A percentile compares a stretch with the other conserved stretches of the same genome.
phyloP scores from a whole-genome alignment of 2,888 invertebrate species.

The Himalopsyche japonica region DNA sequence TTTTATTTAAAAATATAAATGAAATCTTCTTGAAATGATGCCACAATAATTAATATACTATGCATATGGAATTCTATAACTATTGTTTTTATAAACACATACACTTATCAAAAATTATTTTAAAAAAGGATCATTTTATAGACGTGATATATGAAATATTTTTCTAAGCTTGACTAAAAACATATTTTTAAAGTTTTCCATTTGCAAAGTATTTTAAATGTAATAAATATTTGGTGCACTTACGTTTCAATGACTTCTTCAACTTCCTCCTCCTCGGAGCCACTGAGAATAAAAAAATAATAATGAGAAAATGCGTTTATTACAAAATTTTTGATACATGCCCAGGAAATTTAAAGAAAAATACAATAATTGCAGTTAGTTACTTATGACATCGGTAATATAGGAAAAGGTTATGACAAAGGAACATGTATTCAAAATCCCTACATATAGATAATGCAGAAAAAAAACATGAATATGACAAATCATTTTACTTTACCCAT shows the following conservation, averaged over 20 bases:
- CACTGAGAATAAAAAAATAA: constrained; percentile 52
- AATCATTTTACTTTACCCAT: constrained; percentile 12
- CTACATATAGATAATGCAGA: background rate
- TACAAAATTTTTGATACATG: constrained; percentile 2
- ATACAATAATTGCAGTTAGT: constrained; percentile 13
- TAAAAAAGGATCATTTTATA: too few species aligned
- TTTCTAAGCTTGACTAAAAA: too few species aligned
- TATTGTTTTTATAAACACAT: too few species aligned
- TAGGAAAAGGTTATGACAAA: background rate
- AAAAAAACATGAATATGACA: background rate
- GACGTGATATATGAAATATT: too few species aligned
- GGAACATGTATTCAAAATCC: background rate
- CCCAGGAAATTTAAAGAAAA: background rate
- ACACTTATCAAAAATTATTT: too few species aligned
- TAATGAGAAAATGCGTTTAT: constrained; percentile 25
- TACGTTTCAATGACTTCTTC: constrained; percentile 77
- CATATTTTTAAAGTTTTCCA: too few species aligned
- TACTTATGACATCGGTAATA: background rate
- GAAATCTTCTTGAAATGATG: too few species aligned
- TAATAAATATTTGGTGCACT: constrained; percentile 51
- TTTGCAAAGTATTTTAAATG: background rate
- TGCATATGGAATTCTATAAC: too few species aligned
- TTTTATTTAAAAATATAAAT: too few species aligned
- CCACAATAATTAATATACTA: too few species aligned
- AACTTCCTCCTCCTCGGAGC: constrained; percentile 75